phyloP scores from a whole-genome alignment of 2,113 vertebrate genomes.

The Sphyrna mokarran region DNA sequence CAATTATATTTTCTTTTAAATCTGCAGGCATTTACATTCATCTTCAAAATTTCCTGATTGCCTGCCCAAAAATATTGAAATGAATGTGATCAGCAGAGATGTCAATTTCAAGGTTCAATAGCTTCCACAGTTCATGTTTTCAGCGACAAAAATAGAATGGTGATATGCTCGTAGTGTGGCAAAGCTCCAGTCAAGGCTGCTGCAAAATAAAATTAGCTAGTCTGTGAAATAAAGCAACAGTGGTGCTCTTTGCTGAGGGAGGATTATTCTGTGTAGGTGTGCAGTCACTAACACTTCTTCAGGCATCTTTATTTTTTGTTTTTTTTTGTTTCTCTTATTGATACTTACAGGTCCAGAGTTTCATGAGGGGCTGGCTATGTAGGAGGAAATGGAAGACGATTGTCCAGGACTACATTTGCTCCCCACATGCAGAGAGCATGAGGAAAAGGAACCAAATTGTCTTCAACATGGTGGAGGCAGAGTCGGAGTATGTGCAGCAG shows the following conservation, averaged over 20 bases:
- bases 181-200: not conserved
- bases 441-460: constrained; percentile 97
- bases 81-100: not conserved
- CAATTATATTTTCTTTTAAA: not conserved
- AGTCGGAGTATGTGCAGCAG: constrained; percentile 92
- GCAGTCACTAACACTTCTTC: not conserved
- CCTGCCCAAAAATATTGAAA: not conserved
- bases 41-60: not conserved
- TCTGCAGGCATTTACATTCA: not conserved
- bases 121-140: not conserved
- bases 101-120: not conserved
- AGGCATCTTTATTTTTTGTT: constrained; percentile 31
- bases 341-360: constrained; percentile 83
- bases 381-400: constrained; percentile 98
- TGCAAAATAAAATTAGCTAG: constrained; percentile 7
- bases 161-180: not conserved
- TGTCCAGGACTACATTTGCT: constrained; percentile 97
- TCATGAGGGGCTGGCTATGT: constrained; percentile 96
- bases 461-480: constrained; percentile 97
- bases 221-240: not conserved
- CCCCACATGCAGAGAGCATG: constrained; percentile 98
- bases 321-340: not conserved
- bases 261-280: constrained; percentile 8
- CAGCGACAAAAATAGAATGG: not conserved
- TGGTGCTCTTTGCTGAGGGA: not conserved